Percentiles rank a stretch among this genome's conserved stretches.
phyloP scores from a whole-genome alignment of 1,140 invertebrate genomes.

The Drosophila yakuba region DNA sequence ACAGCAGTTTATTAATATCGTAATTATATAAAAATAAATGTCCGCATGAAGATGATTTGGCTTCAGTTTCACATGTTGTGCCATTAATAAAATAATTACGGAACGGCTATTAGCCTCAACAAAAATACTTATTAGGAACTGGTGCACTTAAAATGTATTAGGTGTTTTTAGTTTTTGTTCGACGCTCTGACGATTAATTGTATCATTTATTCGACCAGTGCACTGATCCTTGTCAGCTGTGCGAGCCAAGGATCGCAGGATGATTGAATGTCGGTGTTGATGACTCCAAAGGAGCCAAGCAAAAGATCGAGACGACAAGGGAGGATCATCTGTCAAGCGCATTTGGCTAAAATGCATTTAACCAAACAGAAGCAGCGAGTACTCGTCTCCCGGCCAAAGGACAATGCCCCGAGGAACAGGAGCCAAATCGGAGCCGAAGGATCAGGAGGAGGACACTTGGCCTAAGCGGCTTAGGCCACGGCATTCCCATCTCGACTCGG shows the following conservation, averaged over 20 bases:
- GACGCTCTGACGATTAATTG: not conserved
- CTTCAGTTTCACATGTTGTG: too few species aligned
- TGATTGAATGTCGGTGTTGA: conserved; percentile 45
- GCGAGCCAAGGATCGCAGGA: conserved; percentile 1
- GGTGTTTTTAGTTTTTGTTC: too few species aligned
- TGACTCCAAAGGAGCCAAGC: conserved; percentile 28
- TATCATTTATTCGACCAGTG: conserved; percentile 1
- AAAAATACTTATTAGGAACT: too few species aligned
- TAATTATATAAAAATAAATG: too few species aligned
- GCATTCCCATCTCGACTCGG: conserved; percentile 58
- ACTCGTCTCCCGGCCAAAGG: conserved; percentile 19
- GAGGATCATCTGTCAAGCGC: conserved; percentile 74
- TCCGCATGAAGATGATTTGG: too few species aligned
- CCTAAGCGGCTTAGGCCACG: conserved; percentile 69
- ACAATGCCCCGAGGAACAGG: conserved; percentile 36
- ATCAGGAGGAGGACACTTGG: conserved; percentile 66
- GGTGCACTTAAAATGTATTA: too few species aligned
- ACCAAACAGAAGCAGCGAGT: conserved; percentile 41
- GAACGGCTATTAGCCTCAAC: too few species aligned
- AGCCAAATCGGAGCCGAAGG: conserved; percentile 21
- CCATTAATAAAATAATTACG: too few species aligned
- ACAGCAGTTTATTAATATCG: too few species aligned
- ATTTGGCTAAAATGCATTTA: conserved; percentile 77
- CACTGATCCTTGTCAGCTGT: conserved; percentile 24
- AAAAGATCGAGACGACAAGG: conserved; percentile 25